These are phyloP conservation scores for Phoenicopterus ruber DNA, from an alignment of 2,113 vertebrate genomes.

Conservation along the genomic window DNA sequence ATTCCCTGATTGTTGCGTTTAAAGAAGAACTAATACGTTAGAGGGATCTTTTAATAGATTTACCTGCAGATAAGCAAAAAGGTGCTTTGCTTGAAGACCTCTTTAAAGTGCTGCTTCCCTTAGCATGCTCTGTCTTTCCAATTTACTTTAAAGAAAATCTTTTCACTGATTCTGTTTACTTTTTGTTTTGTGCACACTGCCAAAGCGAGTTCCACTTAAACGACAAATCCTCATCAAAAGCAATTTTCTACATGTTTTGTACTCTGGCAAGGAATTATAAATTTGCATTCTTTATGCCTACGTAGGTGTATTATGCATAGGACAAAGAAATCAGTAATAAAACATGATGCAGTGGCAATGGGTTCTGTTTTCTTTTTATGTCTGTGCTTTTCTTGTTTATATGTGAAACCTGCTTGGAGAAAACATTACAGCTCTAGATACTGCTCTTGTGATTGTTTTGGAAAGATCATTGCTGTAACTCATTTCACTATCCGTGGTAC, in stretches of 20 bases:
- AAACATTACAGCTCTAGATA: not conserved
- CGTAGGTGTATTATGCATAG: accelerated
- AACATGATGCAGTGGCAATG: not conserved
- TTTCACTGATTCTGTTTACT: not conserved
- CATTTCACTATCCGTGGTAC: not conserved
- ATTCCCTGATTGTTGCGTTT: too few species aligned
- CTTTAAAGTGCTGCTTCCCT: not conserved
- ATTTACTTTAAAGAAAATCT: not conserved
- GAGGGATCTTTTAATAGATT: not conserved
- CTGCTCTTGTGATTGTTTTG: not conserved
- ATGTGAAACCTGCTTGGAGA: not conserved
- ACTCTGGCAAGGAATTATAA: not conserved
- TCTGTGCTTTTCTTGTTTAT: not conserved
- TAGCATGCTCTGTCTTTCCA: not conserved
- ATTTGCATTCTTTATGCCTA: not conserved
- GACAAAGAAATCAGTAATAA: not conserved
- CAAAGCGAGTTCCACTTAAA: not conserved
- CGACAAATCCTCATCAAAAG: not conserved
- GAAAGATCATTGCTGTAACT: not conserved
- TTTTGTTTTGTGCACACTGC: not conserved
- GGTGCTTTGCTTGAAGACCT: not conserved
- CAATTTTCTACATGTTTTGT: not conserved
- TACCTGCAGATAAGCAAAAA: not conserved
- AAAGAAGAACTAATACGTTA: too few species aligned
- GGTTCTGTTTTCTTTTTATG: not conserved